These are phyloP conservation scores for Engystomops pustulosus DNA, from an alignment of 2,113 vertebrate genomes.

Conservation along the genomic window DNA sequence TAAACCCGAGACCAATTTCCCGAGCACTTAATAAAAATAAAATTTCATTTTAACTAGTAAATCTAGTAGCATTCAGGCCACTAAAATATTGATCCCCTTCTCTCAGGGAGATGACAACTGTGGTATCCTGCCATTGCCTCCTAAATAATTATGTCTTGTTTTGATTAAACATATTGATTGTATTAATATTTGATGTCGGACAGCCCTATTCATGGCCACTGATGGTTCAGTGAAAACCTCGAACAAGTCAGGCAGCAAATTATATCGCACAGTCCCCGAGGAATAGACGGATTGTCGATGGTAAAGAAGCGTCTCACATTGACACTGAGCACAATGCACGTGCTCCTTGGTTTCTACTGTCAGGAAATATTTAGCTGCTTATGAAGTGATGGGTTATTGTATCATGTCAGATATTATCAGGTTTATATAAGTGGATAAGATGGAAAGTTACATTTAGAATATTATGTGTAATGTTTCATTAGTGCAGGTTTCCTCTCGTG, in stretches of 20 bases:
- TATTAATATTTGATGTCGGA: slow-evolving; percentile 57
- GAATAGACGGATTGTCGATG: slow-evolving; percentile 22
- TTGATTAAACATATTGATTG: slow-evolving; percentile 60
- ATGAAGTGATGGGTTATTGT: background rate
- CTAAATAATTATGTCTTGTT: slow-evolving; percentile 57
- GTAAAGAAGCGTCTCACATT: slow-evolving; percentile 6
- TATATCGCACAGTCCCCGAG: slow-evolving; percentile 31
- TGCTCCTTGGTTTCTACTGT: background rate
- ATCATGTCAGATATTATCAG: background rate
- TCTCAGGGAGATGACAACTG: slow-evolving; percentile 35
- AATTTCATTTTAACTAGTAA: slow-evolving; percentile 22
- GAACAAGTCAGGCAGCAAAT: slow-evolving; percentile 50
- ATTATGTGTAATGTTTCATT: too few relatives aligned
- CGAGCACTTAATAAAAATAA: slow-evolving; percentile 45
- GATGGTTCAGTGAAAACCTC: slow-evolving; percentile 47
- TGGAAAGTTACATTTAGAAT: background rate
- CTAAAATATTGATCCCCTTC: slow-evolving; percentile 41
- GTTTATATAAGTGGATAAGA: background rate
- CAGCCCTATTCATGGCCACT: slow-evolving; percentile 19
- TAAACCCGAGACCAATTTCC: background rate
- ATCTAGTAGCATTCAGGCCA: background rate
- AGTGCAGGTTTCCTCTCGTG: background rate
- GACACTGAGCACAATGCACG: slow-evolving; percentile 9
- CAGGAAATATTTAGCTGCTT: background rate
- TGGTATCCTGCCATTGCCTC: slow-evolving; percentile 31